Evolutionary conservation across 2,113 vertebrate species (phyloP).

Genomic region (Halcyon malimbica): DNA sequence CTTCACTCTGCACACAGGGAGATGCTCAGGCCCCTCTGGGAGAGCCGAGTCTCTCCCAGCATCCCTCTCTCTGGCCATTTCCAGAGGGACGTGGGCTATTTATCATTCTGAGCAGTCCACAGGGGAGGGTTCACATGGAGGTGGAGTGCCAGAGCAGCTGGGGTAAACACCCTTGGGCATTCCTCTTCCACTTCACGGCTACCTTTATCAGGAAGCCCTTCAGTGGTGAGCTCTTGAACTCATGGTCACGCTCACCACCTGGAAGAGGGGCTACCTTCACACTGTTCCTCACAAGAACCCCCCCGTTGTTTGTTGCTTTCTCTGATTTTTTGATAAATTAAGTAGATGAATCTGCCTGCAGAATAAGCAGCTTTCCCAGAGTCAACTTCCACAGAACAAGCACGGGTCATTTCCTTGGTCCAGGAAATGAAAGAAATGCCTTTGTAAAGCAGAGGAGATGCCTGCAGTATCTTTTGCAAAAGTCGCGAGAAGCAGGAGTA

Average conservation of each 20-base stretch:
- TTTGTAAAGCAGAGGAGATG: neutral
- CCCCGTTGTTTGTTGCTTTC: neutral
- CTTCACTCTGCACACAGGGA: neutral
- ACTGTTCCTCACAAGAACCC: neutral
- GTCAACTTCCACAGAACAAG: neutral
- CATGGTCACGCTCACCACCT: neutral
- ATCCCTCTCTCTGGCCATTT: neutral
- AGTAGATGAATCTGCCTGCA: neutral
- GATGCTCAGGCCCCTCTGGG: neutral
- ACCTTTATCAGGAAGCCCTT: neutral
- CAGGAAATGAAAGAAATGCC: neutral
- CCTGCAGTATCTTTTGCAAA: neutral
- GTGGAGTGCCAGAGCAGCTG: neutral
- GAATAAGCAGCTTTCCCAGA: neutral
- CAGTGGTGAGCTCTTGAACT: neutral
- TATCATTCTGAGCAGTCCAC: neutral
- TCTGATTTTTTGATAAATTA: neutral
- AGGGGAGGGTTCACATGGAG: neutral
- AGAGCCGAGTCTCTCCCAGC: neutral
- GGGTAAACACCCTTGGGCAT: neutral
- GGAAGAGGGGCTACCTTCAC: neutral
- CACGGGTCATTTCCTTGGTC: neutral
- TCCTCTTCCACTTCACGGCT: neutral
- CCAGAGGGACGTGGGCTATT: neutral
- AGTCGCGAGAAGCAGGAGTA: neutral